Evolutionary conservation across 2,113 vertebrate species (phyloP).

Genomic region (Prinia subflava): DNA sequence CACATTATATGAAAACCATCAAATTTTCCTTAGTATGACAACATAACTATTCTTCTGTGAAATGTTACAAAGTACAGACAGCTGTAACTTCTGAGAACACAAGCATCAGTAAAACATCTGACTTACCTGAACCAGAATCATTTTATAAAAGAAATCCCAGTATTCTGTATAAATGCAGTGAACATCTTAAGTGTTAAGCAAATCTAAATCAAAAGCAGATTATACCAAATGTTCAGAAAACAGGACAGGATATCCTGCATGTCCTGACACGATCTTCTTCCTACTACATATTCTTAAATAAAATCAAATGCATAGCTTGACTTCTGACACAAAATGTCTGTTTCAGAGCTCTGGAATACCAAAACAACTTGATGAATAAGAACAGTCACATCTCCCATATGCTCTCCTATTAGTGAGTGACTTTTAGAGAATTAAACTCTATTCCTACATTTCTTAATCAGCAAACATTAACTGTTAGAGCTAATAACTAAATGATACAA

Average conservation of each 20-base stretch:
- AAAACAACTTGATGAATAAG: not conserved
- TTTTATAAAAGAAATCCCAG: not conserved
- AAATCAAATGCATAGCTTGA: not conserved
- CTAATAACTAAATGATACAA: not conserved
- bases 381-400: not conserved
- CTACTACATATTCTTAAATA: not conserved
- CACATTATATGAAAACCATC: not conserved
- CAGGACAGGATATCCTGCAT: not conserved
- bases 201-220: not conserved
- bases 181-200: not conserved
- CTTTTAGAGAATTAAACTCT: not conserved
- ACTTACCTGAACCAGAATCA: not conserved
- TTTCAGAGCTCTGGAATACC: not conserved
- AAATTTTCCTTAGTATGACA: not conserved
- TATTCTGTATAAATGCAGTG: not conserved
- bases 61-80: not conserved
- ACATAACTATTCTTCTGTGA: not conserved
- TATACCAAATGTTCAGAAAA: not conserved
- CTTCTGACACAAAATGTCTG: not conserved
- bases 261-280: not conserved
- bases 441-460: not conserved
- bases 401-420: not conserved
- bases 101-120: not conserved
- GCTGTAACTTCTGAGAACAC: conserved; percentile 1
- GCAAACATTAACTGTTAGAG: not conserved